phyloP scores from a whole-genome alignment of 2,113 vertebrate genomes.

The Cardinalis cardinalis region DNA sequence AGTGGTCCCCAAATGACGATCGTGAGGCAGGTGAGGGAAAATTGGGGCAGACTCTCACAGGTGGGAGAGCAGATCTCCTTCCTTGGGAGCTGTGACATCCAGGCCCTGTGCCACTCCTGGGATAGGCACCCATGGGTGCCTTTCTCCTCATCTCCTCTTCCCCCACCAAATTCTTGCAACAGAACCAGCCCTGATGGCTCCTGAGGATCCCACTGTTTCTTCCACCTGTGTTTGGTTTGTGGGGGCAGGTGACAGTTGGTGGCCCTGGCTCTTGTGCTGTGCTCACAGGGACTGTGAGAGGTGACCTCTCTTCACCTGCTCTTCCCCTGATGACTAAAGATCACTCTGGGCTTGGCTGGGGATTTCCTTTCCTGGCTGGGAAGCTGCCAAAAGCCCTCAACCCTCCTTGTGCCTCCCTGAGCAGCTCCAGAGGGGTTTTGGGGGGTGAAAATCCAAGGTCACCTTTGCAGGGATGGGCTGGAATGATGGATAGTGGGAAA shows the following conservation, averaged over 20 bases:
- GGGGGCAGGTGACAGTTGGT: not conserved
- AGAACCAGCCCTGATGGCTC: not conserved
- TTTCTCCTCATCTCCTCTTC: not conserved
- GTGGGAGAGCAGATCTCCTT: not conserved
- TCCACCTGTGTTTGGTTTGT: not conserved
- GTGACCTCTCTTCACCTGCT: not conserved
- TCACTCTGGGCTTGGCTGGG: not conserved
- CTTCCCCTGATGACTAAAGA: not conserved
- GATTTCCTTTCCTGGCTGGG: not conserved
- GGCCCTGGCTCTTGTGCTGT: not conserved
- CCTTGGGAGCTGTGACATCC: not conserved
- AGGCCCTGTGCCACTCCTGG: fast-evolving
- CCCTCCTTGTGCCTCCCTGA: not conserved
- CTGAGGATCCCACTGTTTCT: not conserved
- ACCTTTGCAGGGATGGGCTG: not conserved
- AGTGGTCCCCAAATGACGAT: too few relatives aligned
- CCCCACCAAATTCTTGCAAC: fast-evolving
- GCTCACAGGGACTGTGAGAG: fast-evolving
- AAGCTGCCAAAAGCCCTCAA: not conserved
- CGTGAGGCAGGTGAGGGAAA: too few relatives aligned
- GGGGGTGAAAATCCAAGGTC: not conserved
- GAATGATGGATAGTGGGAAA: not conserved
- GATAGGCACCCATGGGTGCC: fast-evolving
- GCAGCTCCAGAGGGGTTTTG: fast-evolving
- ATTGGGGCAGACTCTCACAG: too few relatives aligned